Percentiles rank a stretch among this genome's conserved stretches.
These are phyloP conservation scores for Agrotis puta DNA, from an alignment of 2,888 invertebrate genomes.

Conservation along the genomic window DNA sequence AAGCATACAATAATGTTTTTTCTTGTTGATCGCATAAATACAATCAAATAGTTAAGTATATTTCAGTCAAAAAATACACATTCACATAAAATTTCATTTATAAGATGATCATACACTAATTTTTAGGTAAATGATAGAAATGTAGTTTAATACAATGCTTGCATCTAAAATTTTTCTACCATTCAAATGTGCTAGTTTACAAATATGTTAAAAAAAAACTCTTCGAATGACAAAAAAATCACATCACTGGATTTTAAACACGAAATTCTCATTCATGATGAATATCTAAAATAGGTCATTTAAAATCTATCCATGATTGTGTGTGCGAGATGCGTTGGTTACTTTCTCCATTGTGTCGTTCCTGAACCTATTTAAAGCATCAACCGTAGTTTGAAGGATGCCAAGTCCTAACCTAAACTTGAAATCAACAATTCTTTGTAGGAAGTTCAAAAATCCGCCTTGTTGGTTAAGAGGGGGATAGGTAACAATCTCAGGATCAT, in stretches of 20 bases:
- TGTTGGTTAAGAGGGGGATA: slow-evolving; percentile 83
- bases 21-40: background rate
- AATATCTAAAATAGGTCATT: slow-evolving; percentile 2
- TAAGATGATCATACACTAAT: slow-evolving; percentile 1
- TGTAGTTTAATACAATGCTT: background rate
- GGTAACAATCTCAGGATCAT: slow-evolving; percentile 81
- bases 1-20: background rate
- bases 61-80: slow-evolving; percentile 40
- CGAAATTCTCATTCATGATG: slow-evolving; percentile 16
- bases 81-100: slow-evolving; percentile 7
- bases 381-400: slow-evolving; percentile 93
- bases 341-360: slow-evolving; percentile 82
- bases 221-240: slow-evolving; percentile 18
- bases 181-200: slow-evolving; percentile 24
- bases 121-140: background rate
- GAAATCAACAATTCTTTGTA: slow-evolving; percentile 92
- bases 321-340: slow-evolving; percentile 76
- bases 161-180: slow-evolving; percentile 2
- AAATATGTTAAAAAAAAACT: slow-evolving; percentile 13
- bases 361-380: slow-evolving; percentile 92
- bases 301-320: slow-evolving; percentile 31
- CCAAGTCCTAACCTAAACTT: slow-evolving; percentile 93
- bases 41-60: slow-evolving; percentile 37
- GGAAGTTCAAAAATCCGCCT: slow-evolving; percentile 90
- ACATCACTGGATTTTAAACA: slow-evolving; percentile 13